Evolutionary conservation across 2,113 vertebrate species (phyloP), one percentile per base, ranked within the genome.

Genomic region (Siniperca knerii): DNA sequence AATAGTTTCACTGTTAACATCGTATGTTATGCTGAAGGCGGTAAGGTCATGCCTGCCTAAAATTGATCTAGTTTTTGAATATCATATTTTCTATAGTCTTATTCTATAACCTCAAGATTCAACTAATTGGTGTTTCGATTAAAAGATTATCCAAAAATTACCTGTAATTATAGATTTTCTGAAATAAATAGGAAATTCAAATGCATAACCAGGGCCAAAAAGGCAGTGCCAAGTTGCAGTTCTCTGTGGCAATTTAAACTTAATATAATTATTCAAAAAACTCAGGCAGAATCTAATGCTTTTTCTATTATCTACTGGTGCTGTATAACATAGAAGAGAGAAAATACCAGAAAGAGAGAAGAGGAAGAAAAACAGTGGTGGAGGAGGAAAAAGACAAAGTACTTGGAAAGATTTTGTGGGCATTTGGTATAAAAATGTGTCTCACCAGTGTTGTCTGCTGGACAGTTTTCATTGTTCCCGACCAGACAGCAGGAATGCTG

Each of bases 401-500:
- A 48, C 52, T 40, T 23, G 42, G 50, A 81, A 76, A 66, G 16
- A 21, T 58, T 64, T 62, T 67, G 68, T 69, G 40, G 48, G 60
- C 65, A 61, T 75, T 79, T 6, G 25, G 29, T 23, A 77, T 12
- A 44, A 44, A 75, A 68, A 67, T 35, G 35, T 60, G 46, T 48
- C 92, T 94, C 82, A 96, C 96, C 96, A 83, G 90, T 90, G 64
- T 90, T 83, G 48, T 93, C 88, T 10, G 77, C 78, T 42, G 78
- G 64, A 83, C 75, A 92, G 85, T 78, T 89, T 71, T 93, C 89
- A 79, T 75, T 85, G 77, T 90, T 93, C 75, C 75, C 68, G 1
- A 84, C 83, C 86, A 90, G 91, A 87, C 90, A 93, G 89, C 88
- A 90, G 73, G 93, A 93, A 70, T 85, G 89, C 77, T 90, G 92